These are phyloP conservation scores for Theretra japonica DNA, from an alignment of 2,888 invertebrate genomes.

Conservation along the genomic window DNA sequence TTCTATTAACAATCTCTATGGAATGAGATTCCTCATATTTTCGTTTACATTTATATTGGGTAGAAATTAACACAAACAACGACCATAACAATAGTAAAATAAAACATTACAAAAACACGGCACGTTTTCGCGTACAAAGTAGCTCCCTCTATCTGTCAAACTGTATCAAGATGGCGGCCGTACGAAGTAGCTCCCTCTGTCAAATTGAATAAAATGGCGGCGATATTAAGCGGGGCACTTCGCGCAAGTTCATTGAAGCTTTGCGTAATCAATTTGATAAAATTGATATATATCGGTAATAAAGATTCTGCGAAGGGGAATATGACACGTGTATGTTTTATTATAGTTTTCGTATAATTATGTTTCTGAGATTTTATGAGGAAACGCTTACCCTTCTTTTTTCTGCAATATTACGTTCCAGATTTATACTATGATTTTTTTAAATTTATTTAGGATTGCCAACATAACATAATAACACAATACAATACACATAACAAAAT, in stretches of 20 bases:
- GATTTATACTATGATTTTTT: too few relatives aligned
- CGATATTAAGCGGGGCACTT: conserved; percentile 51
- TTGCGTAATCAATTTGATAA: conserved; percentile 54
- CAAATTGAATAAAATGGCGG: conserved; percentile 32
- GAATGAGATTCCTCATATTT: too few relatives aligned
- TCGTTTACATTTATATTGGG: too few relatives aligned
- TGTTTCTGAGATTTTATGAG: not conserved
- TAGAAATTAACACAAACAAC: not conserved
- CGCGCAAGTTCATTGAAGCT: conserved; percentile 46
- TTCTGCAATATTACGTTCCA: too few relatives aligned
- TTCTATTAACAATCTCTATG: too few relatives aligned
- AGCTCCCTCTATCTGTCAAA: too few relatives aligned
- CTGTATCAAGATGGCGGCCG: too few relatives aligned
- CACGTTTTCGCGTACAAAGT: conserved; percentile 3
- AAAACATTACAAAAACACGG: too few relatives aligned
- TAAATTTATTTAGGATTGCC: too few relatives aligned
- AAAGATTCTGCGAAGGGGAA: conserved; percentile 47
- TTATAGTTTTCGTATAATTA: conserved; percentile 15
- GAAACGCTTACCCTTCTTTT: too few relatives aligned
- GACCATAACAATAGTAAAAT: not conserved
- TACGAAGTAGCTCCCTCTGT: conserved; percentile 32
- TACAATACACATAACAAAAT: too few relatives aligned
- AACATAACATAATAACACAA: too few relatives aligned
- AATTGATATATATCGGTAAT: conserved; percentile 55
- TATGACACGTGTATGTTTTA: not conserved